Evolutionary conservation across 2,113 vertebrate genomes (phyloP), one percentile per base, ranked within the genome.

Genomic region (Platysteira castanea): DNA sequence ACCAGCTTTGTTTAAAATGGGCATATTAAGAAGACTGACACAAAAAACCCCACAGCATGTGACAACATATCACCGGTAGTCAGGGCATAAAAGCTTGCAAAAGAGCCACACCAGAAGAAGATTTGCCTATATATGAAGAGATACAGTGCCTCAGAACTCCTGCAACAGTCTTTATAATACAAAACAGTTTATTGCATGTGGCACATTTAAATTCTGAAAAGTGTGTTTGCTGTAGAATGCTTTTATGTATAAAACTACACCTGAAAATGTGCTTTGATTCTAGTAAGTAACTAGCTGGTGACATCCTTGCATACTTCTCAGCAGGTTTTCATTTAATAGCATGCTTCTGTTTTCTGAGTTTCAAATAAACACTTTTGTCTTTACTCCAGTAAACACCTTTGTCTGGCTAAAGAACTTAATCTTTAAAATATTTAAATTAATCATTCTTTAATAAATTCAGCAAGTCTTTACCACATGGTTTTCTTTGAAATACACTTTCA

Each of bases 31-130:
- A 87, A 81, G 61, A 69, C 4, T 2, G 4, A 57, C 11, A 39
- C 3, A 15, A 28, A 50, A 52, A 69, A 56, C 13, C 0, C 0
- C 1, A 30, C 31, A 79, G 28, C 16, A n/a, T 5, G 9, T 52
- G 22, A 93, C 46, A 79, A n/a, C 2, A 2, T 21, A 52, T 64
- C n/a, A 49, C 35, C 41, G 22, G 11, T 17, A 60, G n/a, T 60
- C 18, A 37, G 3, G 3, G 27, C 10, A 70, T 3, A 41, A 49
- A 61, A 54, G 13, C 6, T 33, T 27, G 28, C n/a, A 69, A 19
- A 18, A 75, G 27, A 88, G 42, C 8, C 11, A 28, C 21, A 9
- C 1, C 10, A 85, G 52, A 64, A 15, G 52, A 64, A 15, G 17
- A 56, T 19, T 46, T 20, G 15, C 30, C 15, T n/a, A 46, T 4